These are phyloP conservation scores for Hololepta plana DNA, from an alignment of 2,888 invertebrate genomes.

Conservation along the genomic window DNA sequence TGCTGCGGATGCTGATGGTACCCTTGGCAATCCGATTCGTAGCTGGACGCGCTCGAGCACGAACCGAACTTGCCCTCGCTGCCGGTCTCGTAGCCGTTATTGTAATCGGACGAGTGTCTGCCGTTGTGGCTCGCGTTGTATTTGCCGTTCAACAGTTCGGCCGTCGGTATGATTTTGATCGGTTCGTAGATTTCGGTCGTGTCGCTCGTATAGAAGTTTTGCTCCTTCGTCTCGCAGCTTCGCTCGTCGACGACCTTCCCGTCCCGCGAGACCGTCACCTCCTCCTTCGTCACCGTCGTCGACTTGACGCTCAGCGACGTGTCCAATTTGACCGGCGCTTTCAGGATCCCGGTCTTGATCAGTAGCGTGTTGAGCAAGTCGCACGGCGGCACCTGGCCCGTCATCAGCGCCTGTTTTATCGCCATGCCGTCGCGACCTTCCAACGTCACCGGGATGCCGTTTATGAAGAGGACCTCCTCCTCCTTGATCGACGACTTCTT, in stretches of 20 bases:
- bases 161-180: constrained; percentile 23
- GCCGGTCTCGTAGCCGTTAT: constrained; percentile 24
- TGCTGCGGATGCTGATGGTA: constrained; percentile 9
- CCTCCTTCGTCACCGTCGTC: constrained; percentile 49
- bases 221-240: constrained; percentile 49
- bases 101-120: constrained; percentile 17
- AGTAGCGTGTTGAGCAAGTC: constrained; percentile 50
- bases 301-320: constrained; percentile 53
- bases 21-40: constrained; percentile 18
- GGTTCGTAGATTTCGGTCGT: constrained; percentile 51
- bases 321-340: constrained; percentile 50
- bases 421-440: constrained; percentile 50
- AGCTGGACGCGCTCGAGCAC: constrained; percentile 25
- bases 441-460: constrained; percentile 47
- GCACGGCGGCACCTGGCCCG: constrained; percentile 51
- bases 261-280: constrained; percentile 46
- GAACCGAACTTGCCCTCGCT: constrained; percentile 23
- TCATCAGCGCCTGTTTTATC: constrained; percentile 47
- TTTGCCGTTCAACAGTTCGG: constrained; percentile 21
- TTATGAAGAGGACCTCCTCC: constrained; percentile 52
- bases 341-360: constrained; percentile 43
- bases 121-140: constrained; percentile 15
- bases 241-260: constrained; percentile 52
- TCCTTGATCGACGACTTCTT: constrained; percentile 52
- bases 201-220: constrained; percentile 47